These are phyloP conservation scores for Cryptocephalus primarius DNA, from an alignment of 2,888 invertebrate species.

Conservation along the genomic window DNA sequence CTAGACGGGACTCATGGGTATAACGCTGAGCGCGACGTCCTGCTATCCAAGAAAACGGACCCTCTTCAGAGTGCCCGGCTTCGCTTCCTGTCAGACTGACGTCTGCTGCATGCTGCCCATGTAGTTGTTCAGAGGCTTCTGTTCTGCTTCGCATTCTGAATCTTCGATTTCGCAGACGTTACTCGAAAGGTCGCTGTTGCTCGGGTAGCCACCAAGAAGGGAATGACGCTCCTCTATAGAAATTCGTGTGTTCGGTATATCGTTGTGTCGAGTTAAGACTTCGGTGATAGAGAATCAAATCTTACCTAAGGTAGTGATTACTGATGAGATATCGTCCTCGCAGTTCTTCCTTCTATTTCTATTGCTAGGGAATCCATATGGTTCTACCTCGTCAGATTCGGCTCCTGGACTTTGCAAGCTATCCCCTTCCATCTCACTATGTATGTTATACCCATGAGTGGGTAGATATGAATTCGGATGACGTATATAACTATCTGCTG, in stretches of 20 bases:
- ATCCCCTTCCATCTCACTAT: conserved; percentile 53
- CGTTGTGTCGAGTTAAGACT: no score
- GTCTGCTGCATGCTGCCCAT: conserved; percentile 33
- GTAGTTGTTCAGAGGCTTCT: conserved; percentile 36
- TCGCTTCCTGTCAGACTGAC: conserved; percentile 30
- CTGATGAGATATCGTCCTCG: conserved; percentile 55
- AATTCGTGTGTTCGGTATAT: no score
- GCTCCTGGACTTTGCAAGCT: conserved; percentile 35
- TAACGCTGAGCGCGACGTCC: conserved; percentile 16
- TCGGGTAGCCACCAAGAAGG: conserved; percentile 57
- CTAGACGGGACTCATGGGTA: conserved; percentile 15
- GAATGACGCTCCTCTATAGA: conserved; percentile 60
- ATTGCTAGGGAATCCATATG: conserved; percentile 41
- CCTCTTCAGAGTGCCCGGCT: conserved; percentile 18
- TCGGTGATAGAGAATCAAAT: no score
- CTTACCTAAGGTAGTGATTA: conserved; percentile 55
- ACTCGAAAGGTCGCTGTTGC: conserved; percentile 78
- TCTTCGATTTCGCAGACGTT: conserved; percentile 89
- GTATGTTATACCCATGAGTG: conserved; percentile 50
- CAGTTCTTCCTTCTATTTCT: conserved; percentile 38
- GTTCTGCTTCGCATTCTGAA: conserved; percentile 58
- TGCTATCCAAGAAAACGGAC: conserved; percentile 30
- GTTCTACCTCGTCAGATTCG: conserved; percentile 39
- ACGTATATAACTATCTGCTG: conserved; percentile 58
- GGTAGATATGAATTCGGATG: conserved; percentile 80